Conservation (phyloP, 1,140 invertebrate genomes). For the Bombus ignitus region DNA sequence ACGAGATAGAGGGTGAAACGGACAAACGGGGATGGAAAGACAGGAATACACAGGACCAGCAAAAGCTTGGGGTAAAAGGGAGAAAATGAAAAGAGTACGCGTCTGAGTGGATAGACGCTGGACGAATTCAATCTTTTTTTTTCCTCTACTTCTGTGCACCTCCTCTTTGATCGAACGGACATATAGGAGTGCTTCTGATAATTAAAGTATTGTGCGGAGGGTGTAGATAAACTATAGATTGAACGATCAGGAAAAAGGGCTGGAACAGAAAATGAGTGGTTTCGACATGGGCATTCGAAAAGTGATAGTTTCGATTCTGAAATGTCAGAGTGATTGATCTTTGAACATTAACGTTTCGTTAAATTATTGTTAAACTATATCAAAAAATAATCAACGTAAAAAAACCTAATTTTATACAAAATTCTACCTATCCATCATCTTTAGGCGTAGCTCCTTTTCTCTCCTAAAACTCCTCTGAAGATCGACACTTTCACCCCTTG, state of each 20-base stretch:
- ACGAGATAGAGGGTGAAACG: not conserved
- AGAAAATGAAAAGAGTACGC: conserved; percentile 13
- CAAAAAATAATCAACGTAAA: not conserved
- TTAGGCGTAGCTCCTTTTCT: not conserved
- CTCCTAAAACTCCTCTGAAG: not conserved
- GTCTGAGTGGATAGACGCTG: conserved; percentile 25
- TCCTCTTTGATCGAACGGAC: conserved; percentile 15
- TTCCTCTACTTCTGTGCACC: not conserved
- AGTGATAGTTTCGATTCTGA: not conserved
- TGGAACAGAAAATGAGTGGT: not conserved
- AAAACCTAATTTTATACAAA: not conserved
- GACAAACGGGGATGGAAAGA: conserved; percentile 10
- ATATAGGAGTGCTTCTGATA: conserved; percentile 10
- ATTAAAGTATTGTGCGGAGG: conserved; percentile 20
- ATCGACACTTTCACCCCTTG: not conserved
- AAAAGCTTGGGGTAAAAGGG: not conserved
- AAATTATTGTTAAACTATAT: no score
- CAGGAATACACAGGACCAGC: not conserved
- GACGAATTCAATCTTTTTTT: conserved; percentile 2
- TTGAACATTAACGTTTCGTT: no score
- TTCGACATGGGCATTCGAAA: no score
- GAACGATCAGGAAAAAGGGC: not conserved
- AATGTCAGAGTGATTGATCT: no score
- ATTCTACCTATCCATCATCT: no score
- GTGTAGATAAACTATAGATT: conserved; percentile 1